Evolutionary conservation across 2,113 vertebrate species (phyloP).

Genomic region (Gymnobelideus leadbeateri): DNA sequence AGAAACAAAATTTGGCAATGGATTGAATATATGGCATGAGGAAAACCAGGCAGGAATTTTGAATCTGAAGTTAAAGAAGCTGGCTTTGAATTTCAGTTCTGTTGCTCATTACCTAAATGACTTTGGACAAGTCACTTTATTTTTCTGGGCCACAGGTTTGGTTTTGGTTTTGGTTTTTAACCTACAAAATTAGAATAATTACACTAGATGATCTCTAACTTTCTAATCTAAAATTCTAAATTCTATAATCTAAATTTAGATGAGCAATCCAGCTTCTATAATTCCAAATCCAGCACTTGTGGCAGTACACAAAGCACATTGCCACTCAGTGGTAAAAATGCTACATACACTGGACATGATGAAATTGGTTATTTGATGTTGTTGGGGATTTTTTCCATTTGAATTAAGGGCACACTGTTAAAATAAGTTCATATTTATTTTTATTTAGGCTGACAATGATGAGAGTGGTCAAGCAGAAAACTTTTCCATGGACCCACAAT

Average conservation of each 20-base stretch:
- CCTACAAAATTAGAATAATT: background rate
- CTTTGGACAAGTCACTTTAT: background rate
- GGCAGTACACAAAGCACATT: constrained; percentile 18
- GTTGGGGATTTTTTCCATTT: constrained; percentile 16
- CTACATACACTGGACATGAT: background rate
- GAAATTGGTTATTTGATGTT: constrained; percentile 11
- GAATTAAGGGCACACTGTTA: constrained; percentile 30
- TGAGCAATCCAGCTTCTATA: background rate
- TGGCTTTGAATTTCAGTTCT: background rate
- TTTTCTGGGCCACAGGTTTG: background rate
- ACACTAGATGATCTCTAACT: background rate
- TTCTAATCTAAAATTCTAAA: background rate
- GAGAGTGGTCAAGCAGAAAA: constrained; percentile 87
- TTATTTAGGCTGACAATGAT: constrained; percentile 86
- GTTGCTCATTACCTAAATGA: background rate
- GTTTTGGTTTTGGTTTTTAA: constrained; percentile 32
- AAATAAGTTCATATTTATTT: constrained; percentile 41
- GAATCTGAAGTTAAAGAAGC: background rate
- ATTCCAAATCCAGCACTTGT: background rate
- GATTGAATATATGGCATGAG: background rate
- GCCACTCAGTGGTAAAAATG: constrained; percentile 8
- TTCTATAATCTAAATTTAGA: background rate
- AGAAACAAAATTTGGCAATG: background rate
- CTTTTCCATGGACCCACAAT: constrained; percentile 93
- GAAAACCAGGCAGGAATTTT: background rate